Percentiles rank a stretch among this genome's conserved stretches.
phyloP scores from a whole-genome alignment of 2,797 vertebrate species.

The Iguana delicatissima region DNA sequence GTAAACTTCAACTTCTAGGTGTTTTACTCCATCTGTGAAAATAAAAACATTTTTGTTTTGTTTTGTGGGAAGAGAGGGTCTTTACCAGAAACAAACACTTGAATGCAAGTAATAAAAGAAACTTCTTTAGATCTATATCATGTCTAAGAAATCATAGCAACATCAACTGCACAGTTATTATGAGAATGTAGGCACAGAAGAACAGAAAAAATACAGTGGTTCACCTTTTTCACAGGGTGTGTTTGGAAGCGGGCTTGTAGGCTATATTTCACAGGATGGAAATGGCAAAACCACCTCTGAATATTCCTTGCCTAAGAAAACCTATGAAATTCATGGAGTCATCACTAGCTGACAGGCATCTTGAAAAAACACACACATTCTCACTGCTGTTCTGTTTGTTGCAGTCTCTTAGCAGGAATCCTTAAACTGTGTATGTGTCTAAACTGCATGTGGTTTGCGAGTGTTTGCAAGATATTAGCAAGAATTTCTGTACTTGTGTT shows the following conservation, averaged over 20 bases:
- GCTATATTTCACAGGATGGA: background rate
- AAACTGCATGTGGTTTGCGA: too few relatives aligned
- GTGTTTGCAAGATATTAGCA: too few relatives aligned
- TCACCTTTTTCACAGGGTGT: constrained; percentile 36
- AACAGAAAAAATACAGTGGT: background rate
- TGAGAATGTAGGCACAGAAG: constrained; percentile 39
- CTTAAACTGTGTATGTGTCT: too few relatives aligned
- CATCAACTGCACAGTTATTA: constrained; percentile 52
- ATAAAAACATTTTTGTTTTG: background rate
- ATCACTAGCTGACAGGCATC: too few relatives aligned
- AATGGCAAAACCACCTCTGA: too few relatives aligned
- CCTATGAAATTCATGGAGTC: too few relatives aligned
- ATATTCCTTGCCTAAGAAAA: too few relatives aligned
- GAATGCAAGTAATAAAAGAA: constrained; percentile 3
- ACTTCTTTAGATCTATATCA: constrained; percentile 30
- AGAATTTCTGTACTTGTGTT: too few relatives aligned
- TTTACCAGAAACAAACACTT: background rate
- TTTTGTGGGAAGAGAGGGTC: constrained; percentile 26
- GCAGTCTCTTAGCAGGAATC: background rate
- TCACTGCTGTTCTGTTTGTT: background rate
- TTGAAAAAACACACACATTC: too few relatives aligned
- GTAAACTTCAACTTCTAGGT: constrained; percentile 20
- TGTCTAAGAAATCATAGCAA: constrained; percentile 45
- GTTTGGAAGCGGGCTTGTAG: constrained; percentile 3
- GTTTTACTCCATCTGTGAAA: constrained; percentile 6